Conservation (phyloP, 2,113 vertebrate species). For the Peucedramus taeniatus region DNA sequence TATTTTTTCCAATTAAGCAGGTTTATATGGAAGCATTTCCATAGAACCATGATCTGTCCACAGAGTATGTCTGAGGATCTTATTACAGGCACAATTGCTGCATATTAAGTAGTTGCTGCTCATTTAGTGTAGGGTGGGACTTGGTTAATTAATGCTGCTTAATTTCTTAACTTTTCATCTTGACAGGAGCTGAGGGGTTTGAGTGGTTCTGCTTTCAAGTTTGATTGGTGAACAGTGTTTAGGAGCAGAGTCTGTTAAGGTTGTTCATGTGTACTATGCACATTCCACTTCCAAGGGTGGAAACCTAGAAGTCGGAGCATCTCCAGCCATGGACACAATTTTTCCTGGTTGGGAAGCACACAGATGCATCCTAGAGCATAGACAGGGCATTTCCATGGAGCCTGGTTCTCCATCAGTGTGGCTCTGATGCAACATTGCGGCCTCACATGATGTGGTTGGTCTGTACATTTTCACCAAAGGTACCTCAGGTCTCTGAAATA, state of each 20-base stretch:
- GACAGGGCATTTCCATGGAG: fast-evolving
- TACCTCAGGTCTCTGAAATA: not conserved
- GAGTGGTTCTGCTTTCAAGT: not conserved
- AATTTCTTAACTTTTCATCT: not conserved
- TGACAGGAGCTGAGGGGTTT: not conserved
- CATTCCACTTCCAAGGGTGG: not conserved
- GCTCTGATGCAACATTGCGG: not conserved
- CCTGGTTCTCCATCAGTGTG: not conserved
- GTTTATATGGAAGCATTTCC: not conserved
- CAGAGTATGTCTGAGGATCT: not conserved
- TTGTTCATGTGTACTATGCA: not conserved
- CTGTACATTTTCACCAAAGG: not conserved
- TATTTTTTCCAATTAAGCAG: not conserved
- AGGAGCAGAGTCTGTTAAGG: not conserved
- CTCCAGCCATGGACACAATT: not conserved
- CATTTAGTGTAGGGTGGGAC: not conserved
- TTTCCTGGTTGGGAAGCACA: not conserved
- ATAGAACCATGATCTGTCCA: not conserved
- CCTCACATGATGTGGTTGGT: not conserved
- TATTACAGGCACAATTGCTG: not conserved
- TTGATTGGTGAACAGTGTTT: not conserved
- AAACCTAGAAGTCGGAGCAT: not conserved
- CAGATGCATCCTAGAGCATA: not conserved
- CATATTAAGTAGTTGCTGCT: not conserved
- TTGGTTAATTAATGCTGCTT: not conserved